These are phyloP conservation scores for Calidris pugnax DNA, from an alignment of 2,113 vertebrate species.

Conservation along the genomic window DNA sequence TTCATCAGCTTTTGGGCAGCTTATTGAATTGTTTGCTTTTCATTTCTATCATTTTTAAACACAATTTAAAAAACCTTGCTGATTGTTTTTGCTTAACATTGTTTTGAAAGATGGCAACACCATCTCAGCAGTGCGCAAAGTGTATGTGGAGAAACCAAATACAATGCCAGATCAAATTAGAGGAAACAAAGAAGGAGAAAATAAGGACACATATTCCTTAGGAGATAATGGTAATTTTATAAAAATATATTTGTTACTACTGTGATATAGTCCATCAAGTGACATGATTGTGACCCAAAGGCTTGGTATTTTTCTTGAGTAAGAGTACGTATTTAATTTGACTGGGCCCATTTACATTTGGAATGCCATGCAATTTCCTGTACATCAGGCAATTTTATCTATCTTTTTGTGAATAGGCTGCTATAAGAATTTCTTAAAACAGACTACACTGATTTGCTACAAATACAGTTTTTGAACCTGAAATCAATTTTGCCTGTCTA, in stretches of 20 bases:
- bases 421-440: not conserved
- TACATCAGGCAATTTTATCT: not conserved
- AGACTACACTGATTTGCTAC: not conserved
- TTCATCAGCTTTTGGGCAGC: not conserved
- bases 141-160: not conserved
- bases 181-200: not conserved
- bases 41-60: not conserved
- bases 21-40: not conserved
- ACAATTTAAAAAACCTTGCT: not conserved
- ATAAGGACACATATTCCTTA: not conserved
- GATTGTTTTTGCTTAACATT: not conserved
- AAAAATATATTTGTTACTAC: not conserved
- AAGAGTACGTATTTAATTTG: not conserved
- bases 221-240: not conserved
- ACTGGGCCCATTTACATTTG: not conserved
- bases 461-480: not conserved
- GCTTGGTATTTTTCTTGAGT: not conserved
- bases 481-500: not conserved
- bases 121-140: not conserved
- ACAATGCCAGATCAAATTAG: not conserved
- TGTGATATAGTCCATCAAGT: not conserved
- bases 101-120: not conserved
- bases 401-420: not conserved
- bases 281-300: not conserved
- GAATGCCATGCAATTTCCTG: not conserved